These are phyloP conservation scores for Arctocebus calabarensis DNA, from an alignment of 2,797 vertebrate genomes.

Conservation along the genomic window DNA sequence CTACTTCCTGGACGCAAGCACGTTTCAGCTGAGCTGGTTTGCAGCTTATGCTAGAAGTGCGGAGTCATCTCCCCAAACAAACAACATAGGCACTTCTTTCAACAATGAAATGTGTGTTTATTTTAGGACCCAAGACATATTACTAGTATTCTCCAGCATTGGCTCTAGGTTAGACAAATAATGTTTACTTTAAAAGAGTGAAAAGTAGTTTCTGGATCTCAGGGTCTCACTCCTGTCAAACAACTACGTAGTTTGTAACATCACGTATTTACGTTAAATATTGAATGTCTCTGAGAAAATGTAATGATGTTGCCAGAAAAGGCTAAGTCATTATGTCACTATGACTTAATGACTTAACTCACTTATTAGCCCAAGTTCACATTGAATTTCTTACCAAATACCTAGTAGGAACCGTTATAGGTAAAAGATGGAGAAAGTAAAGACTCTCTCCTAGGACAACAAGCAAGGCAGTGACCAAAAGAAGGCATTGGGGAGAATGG, in stretches of 20 bases:
- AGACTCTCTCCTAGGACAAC: not conserved
- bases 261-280: not conserved
- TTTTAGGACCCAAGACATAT: conserved; percentile 49
- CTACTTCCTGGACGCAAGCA: conserved; percentile 49
- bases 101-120: conserved; percentile 50
- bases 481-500: not conserved
- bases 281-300: not conserved
- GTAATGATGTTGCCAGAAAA: not conserved
- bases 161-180: not conserved
- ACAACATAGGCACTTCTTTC: conserved; percentile 19
- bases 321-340: not conserved
- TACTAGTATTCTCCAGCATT: conserved; percentile 6
- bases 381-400: conserved; percentile 4
- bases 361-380: not conserved
- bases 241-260: not conserved
- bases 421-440: not conserved
- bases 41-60: not conserved
- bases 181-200: not conserved
- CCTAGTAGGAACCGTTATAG: not conserved
- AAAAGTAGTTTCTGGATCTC: not conserved
- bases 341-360: not conserved
- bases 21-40: conserved; percentile 27
- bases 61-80: conserved; percentile 56
- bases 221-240: not conserved
- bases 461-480: not conserved